These are phyloP conservation scores for Lepidochrysops patricia DNA, from an alignment of 2,888 invertebrate genomes.

Conservation along the genomic window DNA sequence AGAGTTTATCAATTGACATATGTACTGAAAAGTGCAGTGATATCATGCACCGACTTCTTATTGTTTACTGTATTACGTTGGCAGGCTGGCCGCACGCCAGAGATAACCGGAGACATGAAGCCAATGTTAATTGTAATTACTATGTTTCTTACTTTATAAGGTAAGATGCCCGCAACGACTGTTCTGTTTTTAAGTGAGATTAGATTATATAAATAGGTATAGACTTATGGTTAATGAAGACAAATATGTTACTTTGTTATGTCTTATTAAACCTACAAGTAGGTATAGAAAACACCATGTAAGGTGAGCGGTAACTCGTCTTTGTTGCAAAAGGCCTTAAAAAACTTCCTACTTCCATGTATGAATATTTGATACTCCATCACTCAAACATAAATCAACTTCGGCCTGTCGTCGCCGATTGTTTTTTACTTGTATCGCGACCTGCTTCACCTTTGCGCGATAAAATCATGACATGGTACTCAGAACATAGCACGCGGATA, in stretches of 20 bases:
- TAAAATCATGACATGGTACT: not conserved
- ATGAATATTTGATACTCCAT: not conserved
- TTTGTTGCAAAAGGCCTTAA: not conserved
- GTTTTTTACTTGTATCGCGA: conserved; percentile 3
- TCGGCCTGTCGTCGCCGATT: not conserved
- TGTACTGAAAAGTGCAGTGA: not conserved
- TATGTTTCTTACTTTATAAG: not conserved
- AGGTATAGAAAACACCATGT: too few relatives aligned
- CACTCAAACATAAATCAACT: not conserved
- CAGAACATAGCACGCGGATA: not conserved
- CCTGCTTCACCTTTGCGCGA: not conserved
- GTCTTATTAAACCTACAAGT: too few relatives aligned
- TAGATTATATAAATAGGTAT: too few relatives aligned
- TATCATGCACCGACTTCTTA: not conserved
- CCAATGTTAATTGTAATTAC: not conserved
- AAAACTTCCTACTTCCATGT: not conserved
- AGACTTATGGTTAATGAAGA: too few relatives aligned
- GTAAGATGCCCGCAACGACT: too few relatives aligned
- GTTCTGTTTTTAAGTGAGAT: too few relatives aligned
- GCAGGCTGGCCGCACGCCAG: not conserved
- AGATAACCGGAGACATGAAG: not conserved
- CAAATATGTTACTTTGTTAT: too few relatives aligned
- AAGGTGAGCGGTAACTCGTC: not conserved
- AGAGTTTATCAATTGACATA: not conserved
- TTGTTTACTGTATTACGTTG: not conserved